These are phyloP conservation scores for Rhopalosiphum maidis DNA, from an alignment of 1,140 invertebrate species.

Conservation along the genomic window DNA sequence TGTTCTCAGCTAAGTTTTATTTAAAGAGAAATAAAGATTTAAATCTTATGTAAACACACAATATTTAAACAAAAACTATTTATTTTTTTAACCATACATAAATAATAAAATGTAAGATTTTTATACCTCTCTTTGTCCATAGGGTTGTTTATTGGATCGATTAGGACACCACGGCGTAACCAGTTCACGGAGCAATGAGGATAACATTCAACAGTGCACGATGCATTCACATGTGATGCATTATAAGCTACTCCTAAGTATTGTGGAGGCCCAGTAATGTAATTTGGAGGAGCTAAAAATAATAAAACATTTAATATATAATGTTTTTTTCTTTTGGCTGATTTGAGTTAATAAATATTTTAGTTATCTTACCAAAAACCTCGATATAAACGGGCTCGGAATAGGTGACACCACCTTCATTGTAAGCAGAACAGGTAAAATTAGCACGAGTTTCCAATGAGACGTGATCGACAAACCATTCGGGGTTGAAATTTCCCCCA, in stretches of 20 bases:
- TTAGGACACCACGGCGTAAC: slow-evolving; percentile 75
- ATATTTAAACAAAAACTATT: background rate
- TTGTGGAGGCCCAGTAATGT: slow-evolving; percentile 81
- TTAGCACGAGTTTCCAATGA: slow-evolving; percentile 82
- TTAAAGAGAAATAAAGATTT: background rate
- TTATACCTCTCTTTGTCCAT: slow-evolving; percentile 37
- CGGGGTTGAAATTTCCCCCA: slow-evolving; percentile 72
- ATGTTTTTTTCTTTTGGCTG: background rate
- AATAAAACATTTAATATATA: slow-evolving; percentile 57
- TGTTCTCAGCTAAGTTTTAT: background rate
- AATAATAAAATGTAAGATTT: background rate
- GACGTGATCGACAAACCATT: slow-evolving; percentile 80
- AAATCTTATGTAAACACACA: background rate
- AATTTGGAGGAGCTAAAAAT: slow-evolving; percentile 77
- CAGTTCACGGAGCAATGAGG: slow-evolving; percentile 84
- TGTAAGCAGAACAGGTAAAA: slow-evolving; percentile 85
- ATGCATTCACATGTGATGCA: slow-evolving; percentile 73
- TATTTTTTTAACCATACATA: background rate
- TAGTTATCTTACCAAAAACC: slow-evolving; percentile 71
- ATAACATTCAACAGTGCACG: slow-evolving; percentile 87
- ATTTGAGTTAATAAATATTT: background rate
- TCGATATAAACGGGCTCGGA: slow-evolving; percentile 76
- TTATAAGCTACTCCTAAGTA: slow-evolving; percentile 81
- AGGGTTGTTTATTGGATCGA: slow-evolving; percentile 65
- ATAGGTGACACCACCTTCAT: slow-evolving; percentile 80